Conservation (phyloP, 2,888 invertebrate genomes). For the Epinotia ramella region DNA sequence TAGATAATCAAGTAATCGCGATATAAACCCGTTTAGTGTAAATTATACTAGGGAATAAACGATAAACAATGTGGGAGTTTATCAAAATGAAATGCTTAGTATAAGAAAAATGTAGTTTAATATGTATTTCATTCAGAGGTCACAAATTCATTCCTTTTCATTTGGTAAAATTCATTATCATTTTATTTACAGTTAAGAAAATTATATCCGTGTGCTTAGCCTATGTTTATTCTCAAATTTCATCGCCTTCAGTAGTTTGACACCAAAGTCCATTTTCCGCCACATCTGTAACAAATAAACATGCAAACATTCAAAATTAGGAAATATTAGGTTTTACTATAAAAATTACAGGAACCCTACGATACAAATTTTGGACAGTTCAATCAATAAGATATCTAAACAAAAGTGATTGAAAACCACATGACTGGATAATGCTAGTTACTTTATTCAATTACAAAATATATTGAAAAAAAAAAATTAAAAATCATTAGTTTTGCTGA, state of each 20-base stretch:
- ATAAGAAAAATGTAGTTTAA: slow-evolving; percentile 1
- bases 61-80: background rate
- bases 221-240: background rate
- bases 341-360: no score
- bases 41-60: no score
- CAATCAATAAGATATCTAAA: no score
- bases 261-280: slow-evolving; percentile 84
- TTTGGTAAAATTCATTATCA: slow-evolving; percentile 10
- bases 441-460: no score
- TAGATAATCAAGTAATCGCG: no score
- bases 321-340: background rate
- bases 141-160: slow-evolving; percentile 13
- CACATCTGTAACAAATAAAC: slow-evolving; percentile 78
- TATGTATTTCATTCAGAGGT: background rate
- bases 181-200: slow-evolving; percentile 27
- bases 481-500: no score
- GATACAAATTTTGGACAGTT: no score
- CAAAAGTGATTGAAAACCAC: no score
- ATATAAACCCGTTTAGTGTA: no score
- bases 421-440: no score
- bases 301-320: background rate
- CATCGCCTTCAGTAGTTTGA: slow-evolving; percentile 57
- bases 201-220: slow-evolving; percentile 6
- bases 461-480: no score
- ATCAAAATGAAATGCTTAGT: background rate